phyloP scores from a whole-genome alignment of 2,113 vertebrate genomes.

The Gila orcuttii region DNA sequence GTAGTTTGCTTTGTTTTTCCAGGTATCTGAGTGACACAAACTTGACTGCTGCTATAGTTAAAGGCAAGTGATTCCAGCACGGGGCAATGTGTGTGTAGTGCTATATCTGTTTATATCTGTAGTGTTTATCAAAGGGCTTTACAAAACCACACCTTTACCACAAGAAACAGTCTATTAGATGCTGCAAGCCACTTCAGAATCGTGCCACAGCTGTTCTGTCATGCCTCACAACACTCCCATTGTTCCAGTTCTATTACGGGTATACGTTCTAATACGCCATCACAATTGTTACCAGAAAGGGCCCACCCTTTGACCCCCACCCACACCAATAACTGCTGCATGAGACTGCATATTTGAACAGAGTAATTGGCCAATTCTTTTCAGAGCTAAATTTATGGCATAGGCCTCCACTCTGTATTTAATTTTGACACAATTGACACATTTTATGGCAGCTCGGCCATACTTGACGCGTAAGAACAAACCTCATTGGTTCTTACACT shows the following conservation, averaged over 20 bases:
- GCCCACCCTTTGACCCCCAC: slow-evolving; percentile 17
- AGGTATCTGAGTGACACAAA: slow-evolving; percentile 14
- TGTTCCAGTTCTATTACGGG: slow-evolving; percentile 60
- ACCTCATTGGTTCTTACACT: background rate
- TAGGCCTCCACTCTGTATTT: slow-evolving; percentile 48
- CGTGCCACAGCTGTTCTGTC: slow-evolving; percentile 62
- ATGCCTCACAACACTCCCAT: slow-evolving; percentile 68
- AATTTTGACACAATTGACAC: slow-evolving; percentile 47
- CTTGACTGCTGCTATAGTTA: background rate
- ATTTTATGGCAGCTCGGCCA: slow-evolving; percentile 6
- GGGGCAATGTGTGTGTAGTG: slow-evolving; percentile 29
- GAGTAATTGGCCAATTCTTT: slow-evolving; percentile 52
- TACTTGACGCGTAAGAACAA: background rate
- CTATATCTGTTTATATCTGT: background rate
- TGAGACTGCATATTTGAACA: slow-evolving; percentile 42
- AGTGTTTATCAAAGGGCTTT: background rate
- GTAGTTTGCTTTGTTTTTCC: background rate
- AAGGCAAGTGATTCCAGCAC: slow-evolving; percentile 15
- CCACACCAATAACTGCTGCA: slow-evolving; percentile 32
- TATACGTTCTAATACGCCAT: slow-evolving; percentile 63
- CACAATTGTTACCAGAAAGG: slow-evolving; percentile 59
- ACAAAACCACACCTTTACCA: background rate
- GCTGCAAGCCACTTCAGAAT: slow-evolving; percentile 25
- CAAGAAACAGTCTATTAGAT: background rate
- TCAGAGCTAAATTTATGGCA: slow-evolving; percentile 54